Conservation (phyloP, 92 coral and sea anemone species). For the Zoanthus gigantus region DNA sequence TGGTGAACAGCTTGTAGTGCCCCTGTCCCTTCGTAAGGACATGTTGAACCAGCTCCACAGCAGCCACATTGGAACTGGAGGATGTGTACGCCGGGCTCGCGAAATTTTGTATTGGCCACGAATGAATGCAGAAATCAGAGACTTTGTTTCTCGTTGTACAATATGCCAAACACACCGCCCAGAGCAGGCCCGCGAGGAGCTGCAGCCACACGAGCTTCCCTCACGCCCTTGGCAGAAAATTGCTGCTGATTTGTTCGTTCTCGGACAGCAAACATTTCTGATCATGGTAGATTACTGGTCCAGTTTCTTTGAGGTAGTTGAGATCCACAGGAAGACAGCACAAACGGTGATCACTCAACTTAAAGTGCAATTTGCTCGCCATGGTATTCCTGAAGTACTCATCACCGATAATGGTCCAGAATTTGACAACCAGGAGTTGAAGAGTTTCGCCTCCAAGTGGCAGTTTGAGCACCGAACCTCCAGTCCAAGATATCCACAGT, state of each 20-base stretch:
- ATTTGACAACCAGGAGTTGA: slow-evolving; percentile 47
- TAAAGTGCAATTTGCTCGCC: slow-evolving; percentile 66
- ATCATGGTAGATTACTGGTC: slow-evolving; percentile 67
- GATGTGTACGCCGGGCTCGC: slow-evolving; percentile 38
- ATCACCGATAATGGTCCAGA: slow-evolving; percentile 33
- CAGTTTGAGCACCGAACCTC: slow-evolving; percentile 44
- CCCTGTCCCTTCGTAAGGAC: slow-evolving; percentile 50
- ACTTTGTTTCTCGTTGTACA: slow-evolving; percentile 54
- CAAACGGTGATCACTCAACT: slow-evolving; percentile 50
- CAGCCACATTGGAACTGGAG: slow-evolving; percentile 53
- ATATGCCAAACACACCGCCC: slow-evolving; percentile 64
- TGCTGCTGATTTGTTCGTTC: slow-evolving; percentile 55
- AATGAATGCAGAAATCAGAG: slow-evolving; percentile 54
- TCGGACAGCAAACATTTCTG: slow-evolving; percentile 60
- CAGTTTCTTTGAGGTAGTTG: slow-evolving; percentile 58
- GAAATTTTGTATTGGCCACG: slow-evolving; percentile 57
- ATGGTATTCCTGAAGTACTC: slow-evolving; percentile 62
- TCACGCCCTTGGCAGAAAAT: slow-evolving; percentile 58
- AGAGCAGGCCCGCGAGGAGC: slow-evolving; percentile 59
- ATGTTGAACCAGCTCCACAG: slow-evolving; percentile 50
- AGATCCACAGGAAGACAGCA: slow-evolving; percentile 52
- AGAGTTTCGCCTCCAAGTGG: slow-evolving; percentile 29
- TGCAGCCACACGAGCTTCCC: slow-evolving; percentile 59
- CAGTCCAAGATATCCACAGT: slow-evolving; percentile 58
- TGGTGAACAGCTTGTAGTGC: slow-evolving; percentile 49